phyloP scores from a whole-genome alignment of 2,797 vertebrate genomes.

The Poecilia picta region DNA sequence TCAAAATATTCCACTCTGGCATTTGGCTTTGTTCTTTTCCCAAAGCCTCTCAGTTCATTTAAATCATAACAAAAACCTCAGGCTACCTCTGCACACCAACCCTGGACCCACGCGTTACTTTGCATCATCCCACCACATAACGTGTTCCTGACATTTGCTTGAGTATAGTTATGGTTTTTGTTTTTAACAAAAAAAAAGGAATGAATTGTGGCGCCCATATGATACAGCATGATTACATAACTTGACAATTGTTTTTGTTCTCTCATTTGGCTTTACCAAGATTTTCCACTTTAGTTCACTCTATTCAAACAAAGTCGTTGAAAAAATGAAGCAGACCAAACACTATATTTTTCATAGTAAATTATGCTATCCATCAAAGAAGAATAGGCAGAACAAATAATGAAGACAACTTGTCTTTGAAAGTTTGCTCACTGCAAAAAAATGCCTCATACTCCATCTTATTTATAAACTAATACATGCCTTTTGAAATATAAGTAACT shows the following conservation, averaged over 20 bases:
- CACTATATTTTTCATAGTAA: not conserved
- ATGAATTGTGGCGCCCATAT: not conserved
- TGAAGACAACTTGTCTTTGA: not conserved
- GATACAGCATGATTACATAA: not conserved
- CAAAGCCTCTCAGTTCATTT: slow-evolving; percentile 35
- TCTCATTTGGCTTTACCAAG: not conserved
- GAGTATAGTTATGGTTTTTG: not conserved
- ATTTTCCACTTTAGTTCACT: not conserved
- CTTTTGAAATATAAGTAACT: not conserved
- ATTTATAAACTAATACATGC: not conserved
- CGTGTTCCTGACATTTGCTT: slow-evolving; percentile 36
- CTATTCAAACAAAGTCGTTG: not conserved
- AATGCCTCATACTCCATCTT: too few relatives aligned
- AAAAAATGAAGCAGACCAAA: not conserved
- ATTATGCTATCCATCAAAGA: not conserved
- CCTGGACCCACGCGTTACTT: slow-evolving; percentile 46
- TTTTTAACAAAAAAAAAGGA: not conserved
- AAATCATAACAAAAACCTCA: slow-evolving; percentile 58
- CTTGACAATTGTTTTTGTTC: not conserved
- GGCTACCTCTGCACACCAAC: slow-evolving; percentile 48
- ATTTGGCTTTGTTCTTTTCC: slow-evolving; percentile 58
- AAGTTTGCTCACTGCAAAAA: not conserved
- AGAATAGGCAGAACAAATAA: not conserved
- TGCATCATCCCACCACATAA: slow-evolving; percentile 37
- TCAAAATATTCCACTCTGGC: slow-evolving; percentile 64